Base-by-base conservation (phyloP, 2,113 vertebrate genomes). In the Dolichallabes microphthalmus region DNA sequence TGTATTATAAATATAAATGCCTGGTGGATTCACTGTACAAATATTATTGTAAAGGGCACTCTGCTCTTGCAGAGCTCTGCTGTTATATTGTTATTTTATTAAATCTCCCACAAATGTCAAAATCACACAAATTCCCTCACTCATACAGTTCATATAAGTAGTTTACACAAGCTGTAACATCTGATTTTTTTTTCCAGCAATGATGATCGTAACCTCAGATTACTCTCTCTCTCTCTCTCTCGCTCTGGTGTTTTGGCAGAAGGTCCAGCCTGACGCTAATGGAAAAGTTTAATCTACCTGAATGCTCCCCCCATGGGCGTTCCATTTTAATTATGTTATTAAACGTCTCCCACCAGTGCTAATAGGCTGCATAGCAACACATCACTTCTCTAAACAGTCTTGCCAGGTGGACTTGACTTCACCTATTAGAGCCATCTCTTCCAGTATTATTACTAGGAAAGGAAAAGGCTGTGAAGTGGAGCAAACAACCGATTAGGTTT, bases 201-300 rank as follows among this genome's bases (percentile, higher is more conserved):
- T n/a, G 74, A 76, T 35, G 45, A 12, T 32, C 35, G 30, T 35
- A 50, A 69, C 53, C 69, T 60, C 78, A 45, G 82, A 69, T 74
- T 82, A 3, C 74, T 53, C 20, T 4, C 71, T 12, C 71, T 50
- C 39, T 14, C 73, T 10, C 68, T 30, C 32, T 45, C 69, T 13
- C 35, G 66, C 69, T 83, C 71, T 83, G n/a, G 69, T 73, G 73
- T 55, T 66, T 88, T 81, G 84, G 39, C 82, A 52, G 68, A n/a
- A 32, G 69, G 85, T 86, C 85, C 74, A 69, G 87, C 69, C 57
- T 76, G 64, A 83, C 83, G 85, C 79, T 90, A 89, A 91, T 90
- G 79, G 86, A 87, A 85, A 78, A 88, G 63, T 88, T 84, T 91
- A 90, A 91, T 90, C 88, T 90, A 90, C 85, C 86, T 87, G 85